Evolutionary conservation across 2,888 invertebrate species (phyloP).

Genomic region (Subacronicta megacephala): DNA sequence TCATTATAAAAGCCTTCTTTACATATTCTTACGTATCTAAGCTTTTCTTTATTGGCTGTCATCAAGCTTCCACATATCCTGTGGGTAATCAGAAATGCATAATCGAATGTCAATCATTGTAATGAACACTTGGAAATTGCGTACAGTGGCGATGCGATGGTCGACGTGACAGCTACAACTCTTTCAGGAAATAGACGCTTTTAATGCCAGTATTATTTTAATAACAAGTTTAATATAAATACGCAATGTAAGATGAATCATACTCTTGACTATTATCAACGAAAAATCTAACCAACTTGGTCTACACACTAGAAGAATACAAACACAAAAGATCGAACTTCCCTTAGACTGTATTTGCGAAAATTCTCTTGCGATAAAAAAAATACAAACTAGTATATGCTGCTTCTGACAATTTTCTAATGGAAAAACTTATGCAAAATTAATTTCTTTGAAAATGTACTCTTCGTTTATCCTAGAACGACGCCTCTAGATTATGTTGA

Average conservation of each 20-base stretch:
- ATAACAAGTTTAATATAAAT: background rate
- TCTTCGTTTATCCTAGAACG: slow-evolving; percentile 15
- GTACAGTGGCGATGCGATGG: slow-evolving; percentile 14
- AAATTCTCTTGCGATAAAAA: too few relatives aligned
- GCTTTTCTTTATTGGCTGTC: slow-evolving; percentile 15
- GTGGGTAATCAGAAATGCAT: slow-evolving; percentile 49
- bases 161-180: slow-evolving; percentile 27
- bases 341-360: too few relatives aligned
- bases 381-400: background rate
- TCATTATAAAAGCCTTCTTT: background rate
- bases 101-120: slow-evolving; percentile 57
- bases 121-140: slow-evolving; percentile 37
- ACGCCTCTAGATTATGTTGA: slow-evolving; percentile 26
- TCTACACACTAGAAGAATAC: too few relatives aligned
- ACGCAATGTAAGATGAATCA: too few relatives aligned
- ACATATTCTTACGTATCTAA: slow-evolving; percentile 6
- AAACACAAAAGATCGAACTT: too few relatives aligned
- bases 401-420: too few relatives aligned
- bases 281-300: too few relatives aligned
- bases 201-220: slow-evolving; percentile 1
- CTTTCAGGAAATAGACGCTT: slow-evolving; percentile 30
- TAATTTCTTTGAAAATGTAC: too few relatives aligned
- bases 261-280: too few relatives aligned
- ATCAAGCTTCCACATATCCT: slow-evolving; percentile 31
- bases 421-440: too few relatives aligned